Percentiles rank a stretch among this genome's conserved stretches.
phyloP scores from a whole-genome alignment of 2,113 vertebrate species.

The Gavia stellata region DNA sequence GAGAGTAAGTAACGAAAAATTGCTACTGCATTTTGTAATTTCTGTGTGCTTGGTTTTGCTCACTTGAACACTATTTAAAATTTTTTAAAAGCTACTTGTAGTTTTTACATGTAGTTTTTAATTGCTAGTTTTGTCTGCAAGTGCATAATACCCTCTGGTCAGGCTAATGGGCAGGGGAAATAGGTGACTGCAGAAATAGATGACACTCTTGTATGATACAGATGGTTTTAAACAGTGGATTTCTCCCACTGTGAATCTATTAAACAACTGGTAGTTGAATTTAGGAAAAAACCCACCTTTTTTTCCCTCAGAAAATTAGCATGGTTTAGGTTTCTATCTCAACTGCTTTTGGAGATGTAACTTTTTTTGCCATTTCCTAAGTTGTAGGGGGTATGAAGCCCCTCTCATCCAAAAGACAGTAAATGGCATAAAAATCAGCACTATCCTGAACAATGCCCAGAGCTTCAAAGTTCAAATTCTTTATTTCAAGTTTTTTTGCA shows the following conservation, averaged over 20 bases:
- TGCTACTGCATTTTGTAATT: background rate
- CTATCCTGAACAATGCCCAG: background rate
- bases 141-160: background rate
- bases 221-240: background rate
- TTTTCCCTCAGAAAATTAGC: background rate
- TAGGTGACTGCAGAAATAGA: background rate
- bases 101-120: background rate
- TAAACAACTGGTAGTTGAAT: background rate
- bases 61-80: background rate
- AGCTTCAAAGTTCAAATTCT: background rate
- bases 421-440: background rate
- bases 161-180: background rate
- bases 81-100: background rate
- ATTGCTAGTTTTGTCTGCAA: background rate
- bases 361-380: background rate
- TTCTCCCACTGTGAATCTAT: background rate
- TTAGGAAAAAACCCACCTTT: background rate
- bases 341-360: background rate
- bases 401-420: background rate
- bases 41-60: background rate
- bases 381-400: background rate
- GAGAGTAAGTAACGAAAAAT: background rate
- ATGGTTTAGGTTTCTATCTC: background rate
- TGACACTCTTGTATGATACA: background rate
- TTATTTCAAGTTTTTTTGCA: background rate